Conservation (phyloP, 2,113 vertebrate genomes). For the Sceloporus tristichus region DNA sequence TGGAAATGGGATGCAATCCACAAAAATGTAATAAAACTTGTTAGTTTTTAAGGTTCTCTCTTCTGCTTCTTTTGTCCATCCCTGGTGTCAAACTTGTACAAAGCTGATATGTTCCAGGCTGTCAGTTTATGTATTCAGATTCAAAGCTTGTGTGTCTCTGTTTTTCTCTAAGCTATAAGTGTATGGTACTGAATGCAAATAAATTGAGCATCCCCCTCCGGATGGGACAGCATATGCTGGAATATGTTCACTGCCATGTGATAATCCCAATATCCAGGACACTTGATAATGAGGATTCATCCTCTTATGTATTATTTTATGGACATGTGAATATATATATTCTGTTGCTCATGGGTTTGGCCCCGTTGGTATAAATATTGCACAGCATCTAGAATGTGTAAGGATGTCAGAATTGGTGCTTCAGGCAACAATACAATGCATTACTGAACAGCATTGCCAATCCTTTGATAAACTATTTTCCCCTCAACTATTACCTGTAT, state of each 20-base stretch:
- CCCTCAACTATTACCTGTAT: too few relatives aligned
- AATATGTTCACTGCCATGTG: not conserved
- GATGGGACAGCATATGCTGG: not conserved
- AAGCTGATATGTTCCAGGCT: not conserved
- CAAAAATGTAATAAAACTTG: too few relatives aligned
- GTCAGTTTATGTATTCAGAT: not conserved
- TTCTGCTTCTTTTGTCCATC: not conserved
- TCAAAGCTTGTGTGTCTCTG: not conserved
- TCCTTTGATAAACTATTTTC: not conserved
- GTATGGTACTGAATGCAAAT: not conserved
- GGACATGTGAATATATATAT: not conserved
- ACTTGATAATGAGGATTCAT: not conserved
- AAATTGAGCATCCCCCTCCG: not conserved
- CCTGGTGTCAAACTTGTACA: not conserved
- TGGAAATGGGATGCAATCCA: too few relatives aligned
- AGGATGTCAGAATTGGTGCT: not conserved
- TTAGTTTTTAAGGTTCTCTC: too few relatives aligned
- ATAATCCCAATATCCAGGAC: not conserved
- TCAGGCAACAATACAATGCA: not conserved
- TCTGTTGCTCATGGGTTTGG: not conserved
- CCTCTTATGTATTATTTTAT: not conserved
- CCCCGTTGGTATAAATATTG: not conserved
- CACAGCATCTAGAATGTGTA: not conserved
- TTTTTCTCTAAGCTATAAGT: not conserved
- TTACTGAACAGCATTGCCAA: not conserved